Evolutionary conservation across 2,113 vertebrate species (phyloP), one percentile per base, ranked within the genome.

Genomic region (Bufo bufo): DNA sequence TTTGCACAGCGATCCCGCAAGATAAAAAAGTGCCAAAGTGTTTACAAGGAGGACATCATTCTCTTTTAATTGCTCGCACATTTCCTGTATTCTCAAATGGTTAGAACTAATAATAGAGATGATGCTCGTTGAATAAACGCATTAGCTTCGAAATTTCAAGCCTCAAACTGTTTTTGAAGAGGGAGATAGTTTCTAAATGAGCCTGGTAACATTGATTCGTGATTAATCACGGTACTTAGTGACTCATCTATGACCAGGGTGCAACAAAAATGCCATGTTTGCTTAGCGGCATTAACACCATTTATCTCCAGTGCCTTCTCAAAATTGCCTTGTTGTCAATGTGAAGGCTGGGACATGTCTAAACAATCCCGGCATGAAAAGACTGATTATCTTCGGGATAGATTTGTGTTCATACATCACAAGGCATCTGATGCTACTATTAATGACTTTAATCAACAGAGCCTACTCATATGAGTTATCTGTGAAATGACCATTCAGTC

Each of bases 151-250:
- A 92, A 94, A 93, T 92, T 92, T 91, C 92, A 91, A 92, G 90
- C 92, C 92, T 92, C 90, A 92, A 92, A 92, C 89, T 91, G 90
- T 91, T 90, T 91, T 90, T 89, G 89, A 90, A 94, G 89, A 91
- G 90, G 93, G 91, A 90, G 92, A 93, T 92, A 86, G 92, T 93
- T 92, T 94, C 91, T 92, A 93, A 94, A 92, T 93, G 93, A 94
- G 92, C 94, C 91, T 94, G 90, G 92, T 92, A 93, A 94, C 93
- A 95, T 91, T 93, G 93, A 95, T 94, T 94, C 92, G 90, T 94
- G 93, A 95, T 94, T 95, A 94, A 94, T 95, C 92, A 92, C 94
- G 92, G 92, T 93, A 94, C 91, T 94, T 93, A 91, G 91, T 94
- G 94, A 95, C 92, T 95, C 93, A 92, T 94, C 92, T 92, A 47